Evolutionary conservation across 2,113 vertebrate species (phyloP).

Genomic region (Lepidothrix coronata): DNA sequence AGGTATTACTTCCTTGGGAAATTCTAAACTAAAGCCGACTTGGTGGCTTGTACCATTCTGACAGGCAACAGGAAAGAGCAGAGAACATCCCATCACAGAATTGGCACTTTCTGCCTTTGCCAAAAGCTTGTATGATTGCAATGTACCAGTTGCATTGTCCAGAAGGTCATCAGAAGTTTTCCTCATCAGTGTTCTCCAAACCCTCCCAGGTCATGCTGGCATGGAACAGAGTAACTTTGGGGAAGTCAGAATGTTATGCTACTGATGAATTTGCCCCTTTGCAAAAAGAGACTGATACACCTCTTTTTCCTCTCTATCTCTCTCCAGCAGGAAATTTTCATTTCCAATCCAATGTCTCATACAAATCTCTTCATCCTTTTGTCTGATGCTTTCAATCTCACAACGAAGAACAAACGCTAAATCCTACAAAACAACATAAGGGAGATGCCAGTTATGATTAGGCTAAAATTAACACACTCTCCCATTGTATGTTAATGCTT

Average conservation of each 20-base stretch:
- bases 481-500: not conserved
- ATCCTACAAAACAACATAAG: slow-evolving; percentile 19
- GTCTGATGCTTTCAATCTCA: not conserved
- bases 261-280: not conserved
- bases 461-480: slow-evolving; percentile 15
- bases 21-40: not conserved
- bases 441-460: not conserved
- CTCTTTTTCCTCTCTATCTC: not conserved
- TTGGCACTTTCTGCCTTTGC: not conserved
- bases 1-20: not conserved
- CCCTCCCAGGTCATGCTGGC: not conserved
- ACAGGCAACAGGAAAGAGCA: not conserved
- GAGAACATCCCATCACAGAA: not conserved
- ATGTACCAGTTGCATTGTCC: not conserved
- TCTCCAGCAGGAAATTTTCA: not conserved
- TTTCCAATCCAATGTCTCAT: not conserved
- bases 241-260: not conserved
- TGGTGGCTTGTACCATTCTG: not conserved
- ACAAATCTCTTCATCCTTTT: not conserved
- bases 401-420: slow-evolving; percentile 21
- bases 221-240: not conserved
- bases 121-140: not conserved
- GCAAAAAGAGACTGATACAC: not conserved
- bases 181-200: not conserved
- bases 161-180: not conserved